These are phyloP conservation scores for Lerista edwardsae DNA, from an alignment of 2,797 vertebrate species.

Conservation along the genomic window DNA sequence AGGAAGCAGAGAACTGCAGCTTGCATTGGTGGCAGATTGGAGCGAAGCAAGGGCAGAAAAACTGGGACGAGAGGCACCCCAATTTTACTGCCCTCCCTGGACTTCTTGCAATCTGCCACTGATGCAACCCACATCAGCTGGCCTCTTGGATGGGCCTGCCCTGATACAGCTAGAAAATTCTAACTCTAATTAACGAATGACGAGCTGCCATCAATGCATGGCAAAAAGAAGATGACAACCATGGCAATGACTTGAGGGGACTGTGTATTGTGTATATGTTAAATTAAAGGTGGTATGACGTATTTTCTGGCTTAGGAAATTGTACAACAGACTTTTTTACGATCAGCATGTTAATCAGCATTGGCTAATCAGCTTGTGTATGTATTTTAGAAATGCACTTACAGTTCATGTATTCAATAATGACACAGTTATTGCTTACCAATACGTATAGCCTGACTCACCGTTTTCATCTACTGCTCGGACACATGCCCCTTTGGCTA, in stretches of 20 bases:
- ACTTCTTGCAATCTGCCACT: too few relatives aligned
- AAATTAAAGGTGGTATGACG: conserved; percentile 42
- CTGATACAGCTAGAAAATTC: conserved; percentile 57
- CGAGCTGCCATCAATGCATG: conserved; percentile 65
- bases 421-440: conserved; percentile 29
- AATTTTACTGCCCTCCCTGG: too few relatives aligned
- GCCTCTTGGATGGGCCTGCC: too few relatives aligned
- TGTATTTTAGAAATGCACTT: conserved; percentile 30
- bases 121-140: too few relatives aligned
- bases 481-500: conserved; percentile 91
- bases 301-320: conserved; percentile 41
- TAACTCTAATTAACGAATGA: conserved; percentile 66
- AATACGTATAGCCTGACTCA: conserved; percentile 72
- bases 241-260: conserved; percentile 65
- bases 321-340: conserved; percentile 49
- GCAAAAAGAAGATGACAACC: conserved; percentile 53
- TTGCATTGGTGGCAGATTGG: too few relatives aligned
- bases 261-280: conserved; percentile 53
- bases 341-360: conserved; percentile 28
- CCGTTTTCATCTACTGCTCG: conserved; percentile 93
- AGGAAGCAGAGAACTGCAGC: too few relatives aligned
- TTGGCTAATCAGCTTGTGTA: conserved; percentile 42
- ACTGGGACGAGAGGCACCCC: too few relatives aligned
- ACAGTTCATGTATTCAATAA: neutral
- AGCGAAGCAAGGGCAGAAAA: too few relatives aligned